Evolutionary conservation across 2,113 vertebrate genomes (phyloP).

Genomic region (Leptocoma aspasia): DNA sequence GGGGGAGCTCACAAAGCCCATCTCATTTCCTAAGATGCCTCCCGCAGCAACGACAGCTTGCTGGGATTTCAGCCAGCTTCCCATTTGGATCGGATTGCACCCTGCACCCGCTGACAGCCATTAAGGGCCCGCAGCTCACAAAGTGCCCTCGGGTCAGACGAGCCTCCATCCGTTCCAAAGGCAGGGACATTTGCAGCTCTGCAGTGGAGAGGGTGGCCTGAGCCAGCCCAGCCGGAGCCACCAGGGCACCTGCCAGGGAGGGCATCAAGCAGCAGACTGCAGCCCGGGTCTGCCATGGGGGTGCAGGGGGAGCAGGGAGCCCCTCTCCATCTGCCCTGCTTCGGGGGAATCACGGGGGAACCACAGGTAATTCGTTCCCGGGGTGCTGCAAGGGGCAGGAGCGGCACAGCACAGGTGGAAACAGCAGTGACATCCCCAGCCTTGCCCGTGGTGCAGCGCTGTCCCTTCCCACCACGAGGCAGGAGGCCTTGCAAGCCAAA

Average conservation of each 20-base stretch:
- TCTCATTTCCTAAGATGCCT: neutral
- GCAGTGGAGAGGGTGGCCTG: neutral
- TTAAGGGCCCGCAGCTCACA: neutral
- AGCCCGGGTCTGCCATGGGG: neutral
- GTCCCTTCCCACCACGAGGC: rapidly evolving
- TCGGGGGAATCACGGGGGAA: too few species aligned
- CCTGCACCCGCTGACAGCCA: neutral
- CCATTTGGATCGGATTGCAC: constrained; percentile 12
- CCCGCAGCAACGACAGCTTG: neutral
- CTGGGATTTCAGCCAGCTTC: constrained; percentile 24
- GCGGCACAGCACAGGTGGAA: neutral
- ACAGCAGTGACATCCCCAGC: rapidly evolving
- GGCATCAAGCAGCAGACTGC: neutral
- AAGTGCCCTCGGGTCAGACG: neutral
- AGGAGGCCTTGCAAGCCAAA: neutral
- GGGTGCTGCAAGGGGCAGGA: neutral
- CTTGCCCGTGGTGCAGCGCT: neutral
- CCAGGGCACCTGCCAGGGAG: neutral
- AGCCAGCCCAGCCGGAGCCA: neutral
- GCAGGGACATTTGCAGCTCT: neutral
- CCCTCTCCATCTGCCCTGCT: neutral
- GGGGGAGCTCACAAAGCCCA: neutral
- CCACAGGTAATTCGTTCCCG: neutral
- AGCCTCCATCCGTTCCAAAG: neutral
- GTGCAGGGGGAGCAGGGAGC: neutral